phyloP scores from a whole-genome alignment of 2,113 vertebrate genomes.

The Ploceus nigricollis region DNA sequence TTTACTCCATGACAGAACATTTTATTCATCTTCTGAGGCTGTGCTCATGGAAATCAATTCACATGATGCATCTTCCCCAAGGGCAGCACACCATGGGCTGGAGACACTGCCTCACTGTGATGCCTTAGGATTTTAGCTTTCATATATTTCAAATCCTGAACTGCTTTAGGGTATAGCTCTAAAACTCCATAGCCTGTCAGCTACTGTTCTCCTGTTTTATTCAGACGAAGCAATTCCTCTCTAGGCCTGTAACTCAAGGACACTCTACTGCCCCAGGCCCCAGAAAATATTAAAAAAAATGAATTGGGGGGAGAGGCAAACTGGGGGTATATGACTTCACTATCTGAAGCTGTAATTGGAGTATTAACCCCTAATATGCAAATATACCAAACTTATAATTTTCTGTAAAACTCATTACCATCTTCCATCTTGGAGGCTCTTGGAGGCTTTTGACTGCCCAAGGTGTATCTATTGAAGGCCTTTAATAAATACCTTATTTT shows the following conservation, averaged over 20 bases:
- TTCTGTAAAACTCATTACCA: rapidly evolving
- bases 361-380: neutral
- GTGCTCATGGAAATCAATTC: neutral
- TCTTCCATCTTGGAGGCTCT: neutral
- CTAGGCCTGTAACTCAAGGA: neutral
- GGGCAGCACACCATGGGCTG: neutral
- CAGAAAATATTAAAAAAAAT: neutral
- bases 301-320: neutral
- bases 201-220: neutral
- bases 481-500: neutral
- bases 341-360: neutral
- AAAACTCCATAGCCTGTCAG: neutral
- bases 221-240: neutral
- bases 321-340: neutral
- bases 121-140: neutral
- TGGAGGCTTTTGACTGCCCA: neutral
- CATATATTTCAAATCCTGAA: neutral
- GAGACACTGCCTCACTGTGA: neutral
- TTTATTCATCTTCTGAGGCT: neutral
- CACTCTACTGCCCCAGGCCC: neutral
- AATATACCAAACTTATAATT: neutral
- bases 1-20: neutral
- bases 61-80: neutral
- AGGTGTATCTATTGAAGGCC: neutral
- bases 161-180: neutral